Evolutionary conservation across 1,140 invertebrate genomes (phyloP).

Genomic region (Pararge aegeria): DNA sequence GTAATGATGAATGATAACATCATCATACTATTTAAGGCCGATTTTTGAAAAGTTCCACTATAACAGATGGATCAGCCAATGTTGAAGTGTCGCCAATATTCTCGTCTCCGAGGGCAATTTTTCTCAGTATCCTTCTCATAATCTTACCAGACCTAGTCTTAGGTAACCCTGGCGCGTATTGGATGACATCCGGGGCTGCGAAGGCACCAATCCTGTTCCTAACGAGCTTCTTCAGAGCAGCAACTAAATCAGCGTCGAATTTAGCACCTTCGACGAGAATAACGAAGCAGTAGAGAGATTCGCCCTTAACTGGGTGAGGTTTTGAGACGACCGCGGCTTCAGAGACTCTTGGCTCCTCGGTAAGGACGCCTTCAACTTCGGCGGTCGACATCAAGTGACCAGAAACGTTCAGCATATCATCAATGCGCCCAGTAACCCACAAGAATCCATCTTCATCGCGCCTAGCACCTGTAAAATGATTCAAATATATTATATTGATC

Average conservation of each 20-base stretch:
- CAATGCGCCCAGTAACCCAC: constrained; percentile 98
- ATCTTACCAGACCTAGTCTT: constrained; percentile 99
- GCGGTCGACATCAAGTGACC: constrained; percentile 98
- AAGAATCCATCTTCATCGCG: constrained; percentile 96
- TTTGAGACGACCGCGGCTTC: constrained; percentile 97
- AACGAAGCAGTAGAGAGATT: constrained; percentile 98
- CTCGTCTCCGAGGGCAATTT: constrained; percentile 93
- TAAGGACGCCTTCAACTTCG: constrained; percentile 95
- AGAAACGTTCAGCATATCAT: constrained; percentile 99
- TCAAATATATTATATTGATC: no score
- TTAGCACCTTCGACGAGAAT: constrained; percentile 89
- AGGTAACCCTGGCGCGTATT: constrained; percentile 94
- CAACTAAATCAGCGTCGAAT: constrained; percentile 86
- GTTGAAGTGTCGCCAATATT: constrained; percentile 97
- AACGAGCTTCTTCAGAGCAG: constrained; percentile 91
- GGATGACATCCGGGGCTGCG: constrained; percentile 96
- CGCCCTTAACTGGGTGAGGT: constrained; percentile 96
- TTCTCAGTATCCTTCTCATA: constrained; percentile 96
- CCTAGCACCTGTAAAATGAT: constrained; percentile 85
- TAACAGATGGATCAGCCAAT: constrained; percentile 92
- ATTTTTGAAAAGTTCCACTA: constrained; percentile 89
- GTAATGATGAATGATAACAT: no score
- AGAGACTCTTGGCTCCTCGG: constrained; percentile 90
- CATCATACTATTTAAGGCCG: constrained; percentile 71
- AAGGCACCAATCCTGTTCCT: constrained; percentile 97